These are phyloP conservation scores for Cephus nigrinus DNA, from an alignment of 2,888 invertebrate genomes.

Conservation along the genomic window DNA sequence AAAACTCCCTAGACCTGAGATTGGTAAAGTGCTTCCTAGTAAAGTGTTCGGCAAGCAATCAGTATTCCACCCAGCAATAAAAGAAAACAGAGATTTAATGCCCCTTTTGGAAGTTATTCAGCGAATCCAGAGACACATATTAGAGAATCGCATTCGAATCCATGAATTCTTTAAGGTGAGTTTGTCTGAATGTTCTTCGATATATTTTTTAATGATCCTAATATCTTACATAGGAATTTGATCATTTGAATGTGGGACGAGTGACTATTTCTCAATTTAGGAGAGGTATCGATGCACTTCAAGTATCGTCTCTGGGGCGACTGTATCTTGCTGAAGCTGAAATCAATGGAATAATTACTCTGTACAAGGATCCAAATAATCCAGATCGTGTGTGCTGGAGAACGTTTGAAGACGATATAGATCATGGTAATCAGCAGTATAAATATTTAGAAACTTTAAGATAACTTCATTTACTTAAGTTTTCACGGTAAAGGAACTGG, in stretches of 20 bases:
- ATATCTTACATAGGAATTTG: slow-evolving; percentile 71
- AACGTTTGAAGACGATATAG: slow-evolving; percentile 82
- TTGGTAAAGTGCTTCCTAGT: slow-evolving; percentile 69
- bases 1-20: slow-evolving; percentile 76
- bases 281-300: slow-evolving; percentile 76
- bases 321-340: slow-evolving; percentile 74
- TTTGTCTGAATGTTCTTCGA: neutral
- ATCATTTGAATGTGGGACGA: slow-evolving; percentile 75
- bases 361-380: slow-evolving; percentile 81
- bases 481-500: slow-evolving; percentile 75
- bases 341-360: slow-evolving; percentile 72
- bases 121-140: slow-evolving; percentile 76
- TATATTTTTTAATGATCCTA: slow-evolving; percentile 3
- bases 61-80: slow-evolving; percentile 73
- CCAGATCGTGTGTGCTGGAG: slow-evolving; percentile 77
- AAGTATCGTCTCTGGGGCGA: slow-evolving; percentile 71
- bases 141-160: slow-evolving; percentile 74
- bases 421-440: slow-evolving; percentile 71
- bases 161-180: slow-evolving; percentile 77
- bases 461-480: slow-evolving; percentile 62
- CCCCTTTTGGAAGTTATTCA: slow-evolving; percentile 71
- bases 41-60: slow-evolving; percentile 69
- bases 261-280: slow-evolving; percentile 79
- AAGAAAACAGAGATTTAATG: slow-evolving; percentile 67
- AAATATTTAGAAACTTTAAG: too few relatives aligned